A percentile compares a stretch with the other conserved stretches of the same genome.
Conservation (phyloP, 2,888 invertebrate genomes). For the Dioctria rufipes region DNA sequence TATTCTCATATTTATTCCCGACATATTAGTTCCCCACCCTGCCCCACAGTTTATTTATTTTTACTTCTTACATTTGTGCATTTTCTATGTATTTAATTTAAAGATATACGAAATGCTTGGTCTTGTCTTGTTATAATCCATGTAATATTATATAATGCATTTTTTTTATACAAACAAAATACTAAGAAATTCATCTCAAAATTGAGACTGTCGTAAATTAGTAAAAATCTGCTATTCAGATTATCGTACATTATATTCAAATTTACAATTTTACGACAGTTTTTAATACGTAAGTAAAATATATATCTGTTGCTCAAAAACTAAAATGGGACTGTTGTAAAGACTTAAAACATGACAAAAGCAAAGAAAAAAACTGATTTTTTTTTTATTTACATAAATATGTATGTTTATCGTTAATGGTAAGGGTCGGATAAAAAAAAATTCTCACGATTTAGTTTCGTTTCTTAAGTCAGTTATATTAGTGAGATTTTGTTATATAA, state of each 20-base stretch:
- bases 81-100: constrained; percentile 34
- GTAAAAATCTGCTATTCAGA: constrained; percentile 3
- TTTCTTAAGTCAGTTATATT: constrained; percentile 13
- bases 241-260: no score
- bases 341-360: constrained; percentile 4
- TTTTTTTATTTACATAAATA: constrained; percentile 16
- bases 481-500: constrained; percentile 26
- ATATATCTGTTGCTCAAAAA: constrained; percentile 35
- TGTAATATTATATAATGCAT: constrained; percentile 25
- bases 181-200: neutral
- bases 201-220: neutral
- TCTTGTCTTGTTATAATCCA: constrained; percentile 7
- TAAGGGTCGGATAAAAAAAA: constrained; percentile 35
- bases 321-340: constrained; percentile 5
- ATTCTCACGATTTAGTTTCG: constrained; percentile 29
- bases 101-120: constrained; percentile 4
- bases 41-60: neutral
- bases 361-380: constrained; percentile 14
- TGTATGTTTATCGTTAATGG: constrained; percentile 28
- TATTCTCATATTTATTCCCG: constrained; percentile 43
- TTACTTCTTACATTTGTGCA: constrained; percentile 22
- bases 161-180: constrained; percentile 30
- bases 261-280: constrained; percentile 11
- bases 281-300: neutral
- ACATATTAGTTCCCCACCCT: constrained; percentile 17